These are phyloP conservation scores for Pandemis corylana DNA, from an alignment of 2,888 invertebrate species.

Conservation along the genomic window DNA sequence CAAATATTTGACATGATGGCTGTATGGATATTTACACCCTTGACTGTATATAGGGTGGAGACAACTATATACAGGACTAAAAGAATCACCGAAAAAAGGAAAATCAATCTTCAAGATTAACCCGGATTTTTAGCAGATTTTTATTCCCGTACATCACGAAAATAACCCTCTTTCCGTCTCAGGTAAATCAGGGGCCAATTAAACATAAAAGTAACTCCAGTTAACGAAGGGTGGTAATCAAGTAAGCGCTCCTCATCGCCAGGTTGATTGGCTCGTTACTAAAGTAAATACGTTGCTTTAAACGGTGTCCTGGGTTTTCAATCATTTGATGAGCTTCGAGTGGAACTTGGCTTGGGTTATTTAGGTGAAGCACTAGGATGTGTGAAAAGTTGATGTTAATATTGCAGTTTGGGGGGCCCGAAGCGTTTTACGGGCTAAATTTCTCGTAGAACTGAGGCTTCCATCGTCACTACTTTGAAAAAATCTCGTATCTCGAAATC, in stretches of 20 bases:
- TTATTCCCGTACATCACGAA: neutral
- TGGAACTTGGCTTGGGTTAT: neutral
- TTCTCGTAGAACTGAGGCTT: no score
- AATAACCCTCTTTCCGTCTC: constrained; percentile 15
- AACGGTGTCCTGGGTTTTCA: constrained; percentile 14
- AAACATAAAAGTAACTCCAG: constrained; percentile 35
- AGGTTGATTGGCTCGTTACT: constrained; percentile 40
- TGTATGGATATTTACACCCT: no score
- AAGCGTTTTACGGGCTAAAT: no score
- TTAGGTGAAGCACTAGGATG: neutral
- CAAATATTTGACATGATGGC: no score
- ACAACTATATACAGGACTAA: no score
- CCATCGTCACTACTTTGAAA: no score
- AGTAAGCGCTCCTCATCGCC: constrained; percentile 38
- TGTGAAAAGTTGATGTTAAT: neutral
- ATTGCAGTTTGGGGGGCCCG: neutral
- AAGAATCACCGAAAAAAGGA: no score
- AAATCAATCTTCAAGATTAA: neutral
- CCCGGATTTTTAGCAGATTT: neutral
- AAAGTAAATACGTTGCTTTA: constrained; percentile 37
- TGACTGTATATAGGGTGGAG: no score
- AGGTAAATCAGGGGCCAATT: constrained; percentile 37
- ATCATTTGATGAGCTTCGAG: constrained; percentile 16
- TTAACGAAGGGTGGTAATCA: constrained; percentile 41
- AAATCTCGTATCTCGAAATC: no score